These are phyloP conservation scores for Gymnocypris eckloni DNA, from an alignment of 2,797 vertebrate genomes.

Conservation along the genomic window DNA sequence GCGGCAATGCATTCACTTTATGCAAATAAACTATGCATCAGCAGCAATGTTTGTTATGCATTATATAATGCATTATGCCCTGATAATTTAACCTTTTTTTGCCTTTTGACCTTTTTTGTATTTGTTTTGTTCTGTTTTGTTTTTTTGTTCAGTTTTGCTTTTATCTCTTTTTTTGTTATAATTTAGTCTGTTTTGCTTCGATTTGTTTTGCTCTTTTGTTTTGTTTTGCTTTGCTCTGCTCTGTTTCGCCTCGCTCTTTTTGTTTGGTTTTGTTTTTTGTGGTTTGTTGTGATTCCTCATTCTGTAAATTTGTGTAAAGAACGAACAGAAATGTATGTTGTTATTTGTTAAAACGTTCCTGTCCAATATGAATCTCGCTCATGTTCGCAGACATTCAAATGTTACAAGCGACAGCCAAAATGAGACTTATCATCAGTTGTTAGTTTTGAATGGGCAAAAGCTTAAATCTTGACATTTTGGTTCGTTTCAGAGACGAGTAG, in stretches of 20 bases:
- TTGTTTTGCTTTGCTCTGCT: neutral
- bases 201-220: neutral
- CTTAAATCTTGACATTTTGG: neutral
- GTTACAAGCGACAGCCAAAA: neutral
- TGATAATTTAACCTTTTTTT: too few relatives aligned
- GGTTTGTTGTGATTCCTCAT: neutral
- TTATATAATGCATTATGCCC: too few relatives aligned
- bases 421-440: neutral
- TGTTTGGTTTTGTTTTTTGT: neutral
- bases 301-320: neutral
- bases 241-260: neutral
- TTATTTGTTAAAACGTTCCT: neutral
- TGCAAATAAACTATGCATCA: too few relatives aligned
- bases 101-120: too few relatives aligned
- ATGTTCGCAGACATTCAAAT: neutral
- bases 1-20: too few relatives aligned
- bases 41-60: too few relatives aligned
- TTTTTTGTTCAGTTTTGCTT: too few relatives aligned
- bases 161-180: too few relatives aligned
- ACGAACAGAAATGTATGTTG: neutral
- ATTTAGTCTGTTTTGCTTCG: neutral
- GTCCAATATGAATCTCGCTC: neutral
- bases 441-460: neutral
- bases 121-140: too few relatives aligned
- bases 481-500: neutral